Base-by-base conservation (phyloP, 1,140 invertebrate genomes). In the Apis mellifera region DNA sequence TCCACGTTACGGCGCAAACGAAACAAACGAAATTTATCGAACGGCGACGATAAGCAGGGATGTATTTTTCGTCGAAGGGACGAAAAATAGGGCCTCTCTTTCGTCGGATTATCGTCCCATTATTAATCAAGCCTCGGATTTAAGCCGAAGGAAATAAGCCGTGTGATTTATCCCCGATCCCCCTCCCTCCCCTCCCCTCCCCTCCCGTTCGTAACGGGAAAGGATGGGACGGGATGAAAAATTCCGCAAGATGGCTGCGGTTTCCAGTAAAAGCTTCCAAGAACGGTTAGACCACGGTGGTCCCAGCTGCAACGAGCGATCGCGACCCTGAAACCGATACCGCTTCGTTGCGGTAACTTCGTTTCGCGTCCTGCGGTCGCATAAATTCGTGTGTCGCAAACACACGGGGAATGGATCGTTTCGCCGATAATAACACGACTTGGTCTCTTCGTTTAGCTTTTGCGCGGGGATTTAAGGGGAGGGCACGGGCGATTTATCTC, bases 321-420 rank as follows among this genome's bases (percentile, higher is more conserved):
- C 55, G 62, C 60, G 79, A 81, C 72, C 79, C 79, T 81, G 79
- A 81, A 81, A 75, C 71, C 79, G 79, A 81, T 68, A 81, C 79
- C 54, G 32, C 26, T n/a, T 52, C 50, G 71, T 81, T 75, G 79
- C 72, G 62, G 79, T 81, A 81, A 81, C 79, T 75, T 81, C 79
- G 79, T 65, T 81, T 75, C 72, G 48, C 72, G 26, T 75, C 42
- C 26, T 48, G 79, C 54, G 79, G 72, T 81, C 79, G 79, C 62
- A 81, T 81, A 81, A 81, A 81, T 81, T 81, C 78, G 78, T 74
- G 71, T 65, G 71, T 75, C 71, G 78, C 78, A n/a, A 75, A 66
- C 48, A 42, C 32, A 42, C 52, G 26, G 60, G 60, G 32, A 75
- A 81, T 59, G 71, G 71, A 81, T 81, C 78, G 71, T 81, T 66